These are phyloP conservation scores for Leptothorax acervorum DNA, from an alignment of 2,888 invertebrate species.

Conservation along the genomic window DNA sequence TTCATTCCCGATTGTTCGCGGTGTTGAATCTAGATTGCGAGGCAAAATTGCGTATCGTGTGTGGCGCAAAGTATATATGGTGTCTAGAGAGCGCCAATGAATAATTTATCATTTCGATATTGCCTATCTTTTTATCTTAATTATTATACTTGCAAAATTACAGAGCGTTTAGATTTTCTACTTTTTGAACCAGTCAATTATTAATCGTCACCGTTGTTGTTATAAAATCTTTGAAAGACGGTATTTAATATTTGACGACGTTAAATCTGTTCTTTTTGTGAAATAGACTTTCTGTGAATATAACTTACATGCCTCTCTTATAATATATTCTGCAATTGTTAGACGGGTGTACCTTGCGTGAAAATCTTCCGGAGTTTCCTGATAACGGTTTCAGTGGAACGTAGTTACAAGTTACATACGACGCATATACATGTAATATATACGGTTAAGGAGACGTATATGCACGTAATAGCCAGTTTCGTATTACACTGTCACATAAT, in stretches of 20 bases:
- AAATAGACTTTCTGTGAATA: conserved; percentile 14
- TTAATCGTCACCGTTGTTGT: background rate
- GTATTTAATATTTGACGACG: background rate
- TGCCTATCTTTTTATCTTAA: background rate
- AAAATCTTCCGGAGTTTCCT: conserved; percentile 13
- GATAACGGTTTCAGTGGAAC: conserved; percentile 36
- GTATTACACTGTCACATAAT: conserved; percentile 48
- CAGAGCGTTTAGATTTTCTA: background rate
- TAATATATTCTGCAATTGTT: conserved; percentile 21
- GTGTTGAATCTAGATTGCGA: conserved; percentile 22
- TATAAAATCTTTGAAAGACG: background rate
- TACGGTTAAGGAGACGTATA: conserved; percentile 16
- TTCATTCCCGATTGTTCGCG: conserved; percentile 17
- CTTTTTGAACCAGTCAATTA: background rate
- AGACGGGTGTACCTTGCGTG: background rate
- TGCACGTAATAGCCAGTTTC: conserved; percentile 49
- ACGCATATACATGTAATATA: background rate
- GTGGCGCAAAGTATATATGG: background rate
- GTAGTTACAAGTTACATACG: background rate
- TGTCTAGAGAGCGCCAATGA: background rate
- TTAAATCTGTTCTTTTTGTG: conserved; percentile 14
- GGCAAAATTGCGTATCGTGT: background rate
- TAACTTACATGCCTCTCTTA: background rate
- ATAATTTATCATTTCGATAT: conserved; percentile 13
- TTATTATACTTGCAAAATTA: conserved; percentile 6